Evolutionary conservation across 1,140 invertebrate species (phyloP).

Genomic region (Nasonia giraulti): DNA sequence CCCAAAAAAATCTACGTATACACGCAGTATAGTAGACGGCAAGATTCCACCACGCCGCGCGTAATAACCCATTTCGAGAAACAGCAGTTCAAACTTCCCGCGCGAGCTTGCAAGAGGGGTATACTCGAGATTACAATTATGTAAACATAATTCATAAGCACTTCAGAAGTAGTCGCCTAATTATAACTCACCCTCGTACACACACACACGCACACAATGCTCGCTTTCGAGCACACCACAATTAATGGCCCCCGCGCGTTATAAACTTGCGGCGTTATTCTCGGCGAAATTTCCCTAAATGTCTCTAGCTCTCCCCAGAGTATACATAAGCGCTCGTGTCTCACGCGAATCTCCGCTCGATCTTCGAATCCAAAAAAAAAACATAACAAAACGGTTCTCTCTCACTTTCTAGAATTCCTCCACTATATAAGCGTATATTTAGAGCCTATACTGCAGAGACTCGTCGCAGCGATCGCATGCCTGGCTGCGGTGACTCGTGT

Average conservation of each 20-base stretch:
- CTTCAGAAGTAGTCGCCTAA: neutral
- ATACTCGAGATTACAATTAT: neutral
- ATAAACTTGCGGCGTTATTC: neutral
- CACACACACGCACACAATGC: neutral
- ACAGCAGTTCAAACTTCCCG: neutral
- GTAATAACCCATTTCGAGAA: neutral
- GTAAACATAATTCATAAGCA: slow-evolving; percentile 1
- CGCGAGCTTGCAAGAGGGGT: neutral
- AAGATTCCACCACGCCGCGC: neutral
- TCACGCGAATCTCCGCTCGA: neutral
- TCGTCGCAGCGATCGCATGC: neutral
- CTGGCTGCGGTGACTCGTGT: neutral
- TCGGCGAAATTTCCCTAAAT: neutral
- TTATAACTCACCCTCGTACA: neutral
- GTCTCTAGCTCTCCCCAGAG: neutral
- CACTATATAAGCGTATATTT: neutral
- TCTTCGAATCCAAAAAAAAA: neutral
- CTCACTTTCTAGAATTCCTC: neutral
- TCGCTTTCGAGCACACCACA: neutral
- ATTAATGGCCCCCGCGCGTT: neutral
- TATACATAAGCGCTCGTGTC: neutral
- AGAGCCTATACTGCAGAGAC: neutral
- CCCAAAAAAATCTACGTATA: neutral
- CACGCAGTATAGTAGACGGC: too few species aligned
- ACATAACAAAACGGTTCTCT: neutral